These are phyloP conservation scores for Sebastes taczanowskii DNA, from an alignment of 2,797 vertebrate genomes.

Conservation along the genomic window DNA sequence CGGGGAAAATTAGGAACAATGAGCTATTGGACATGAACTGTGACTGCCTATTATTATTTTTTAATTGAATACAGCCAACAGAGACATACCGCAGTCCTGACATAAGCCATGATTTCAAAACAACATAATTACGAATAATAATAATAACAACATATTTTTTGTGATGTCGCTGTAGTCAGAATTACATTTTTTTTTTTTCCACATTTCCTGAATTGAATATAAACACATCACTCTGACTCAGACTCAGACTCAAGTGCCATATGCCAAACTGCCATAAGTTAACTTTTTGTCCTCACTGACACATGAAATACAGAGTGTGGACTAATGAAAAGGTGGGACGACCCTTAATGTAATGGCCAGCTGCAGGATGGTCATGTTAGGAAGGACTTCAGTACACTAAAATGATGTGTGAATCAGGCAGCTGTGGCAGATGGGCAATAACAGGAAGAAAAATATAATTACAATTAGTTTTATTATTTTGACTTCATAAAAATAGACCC, in stretches of 20 bases:
- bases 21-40: conserved; percentile 40
- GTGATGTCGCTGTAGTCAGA: neutral
- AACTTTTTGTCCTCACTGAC: neutral
- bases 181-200: neutral
- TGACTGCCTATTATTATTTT: conserved; percentile 45
- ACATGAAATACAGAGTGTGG: neutral
- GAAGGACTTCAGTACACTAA: neutral
- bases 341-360: neutral
- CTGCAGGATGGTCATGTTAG: neutral
- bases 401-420: neutral
- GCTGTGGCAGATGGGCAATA: neutral
- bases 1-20: conserved; percentile 36
- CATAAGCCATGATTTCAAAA: conserved; percentile 24
- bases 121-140: conserved; percentile 17
- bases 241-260: too few species aligned
- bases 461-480: neutral
- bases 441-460: neutral
- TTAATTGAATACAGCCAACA: conserved; percentile 53
- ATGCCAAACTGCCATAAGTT: neutral
- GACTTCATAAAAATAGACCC: neutral
- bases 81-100: conserved; percentile 27
- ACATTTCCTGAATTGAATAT: neutral
- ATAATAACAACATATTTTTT: neutral
- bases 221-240: neutral
- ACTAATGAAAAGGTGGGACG: neutral